Evolutionary conservation across 1,140 invertebrate genomes (phyloP), one percentile per base, ranked within the genome.

Genomic region (Panulirus ornatus): DNA sequence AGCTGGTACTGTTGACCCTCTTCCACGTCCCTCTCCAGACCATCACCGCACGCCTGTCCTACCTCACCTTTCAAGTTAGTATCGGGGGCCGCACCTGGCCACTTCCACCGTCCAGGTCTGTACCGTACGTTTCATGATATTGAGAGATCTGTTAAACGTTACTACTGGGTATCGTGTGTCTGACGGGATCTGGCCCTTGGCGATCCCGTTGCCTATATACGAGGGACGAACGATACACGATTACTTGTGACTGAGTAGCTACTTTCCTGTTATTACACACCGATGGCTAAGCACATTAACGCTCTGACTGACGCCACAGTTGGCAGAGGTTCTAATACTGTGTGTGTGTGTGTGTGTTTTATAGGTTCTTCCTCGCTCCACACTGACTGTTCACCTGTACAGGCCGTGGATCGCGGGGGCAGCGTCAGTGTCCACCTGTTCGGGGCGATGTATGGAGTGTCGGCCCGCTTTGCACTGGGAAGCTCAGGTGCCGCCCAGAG

Each of bases 331-430:
- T n/a, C n/a, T n/a, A n/a, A n/a, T n/a, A n/a, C n/a, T 47, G 44
- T 47, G 44, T 47, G 44, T 47, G 42, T 70, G 42, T 70, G 42
- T 16, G 14, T 84, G 27, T 30, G 27, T 40, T 0, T 42, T 36
- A 75, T 75, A 40, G 3, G 2, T 40, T 16, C 34, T 19, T 73
- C 34, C 9, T 11, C 38, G 30, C 34, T 9, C 30, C 34, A 1
- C 11, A 16, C 19, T 19, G 36, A 1, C 6, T n/a, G n/a, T n/a
- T n/a, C n/a, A n/a, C n/a, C n/a, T 9, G n/a, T 0, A 0, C 83
- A 84, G 83, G 70, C 63, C 30, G 83, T 73, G n/a, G 83, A 84
- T 40, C 38, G 63, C 40, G 83, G 83, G 11, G 83, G 83, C 6
- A 47, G 83, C 66, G 40, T 84, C 27, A 47, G 30, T 36, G 27